Base-by-base conservation (phyloP, 1,140 invertebrate genomes). In the Apis cerana region DNA sequence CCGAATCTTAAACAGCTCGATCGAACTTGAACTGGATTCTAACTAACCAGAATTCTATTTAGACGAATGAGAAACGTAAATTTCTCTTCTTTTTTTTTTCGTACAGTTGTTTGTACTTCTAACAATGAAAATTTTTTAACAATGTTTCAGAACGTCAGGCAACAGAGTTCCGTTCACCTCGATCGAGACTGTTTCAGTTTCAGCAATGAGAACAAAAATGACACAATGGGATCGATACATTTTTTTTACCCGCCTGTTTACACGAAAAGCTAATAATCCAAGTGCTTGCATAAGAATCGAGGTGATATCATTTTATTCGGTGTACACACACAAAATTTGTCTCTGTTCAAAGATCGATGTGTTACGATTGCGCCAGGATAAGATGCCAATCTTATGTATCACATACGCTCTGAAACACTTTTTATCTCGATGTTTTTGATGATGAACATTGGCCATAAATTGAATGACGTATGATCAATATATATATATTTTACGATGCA, bases 401-500 rank as follows among this genome's bases (percentile, higher is more conserved):
- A 56, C 33, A 82, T 67, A 82, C 59, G 72, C 56, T 82, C 64
- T 67, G n/a, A 56, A n/a, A 54, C 21, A 43, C 33, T 43, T 61
- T 76, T 68, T 76, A 59, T 82, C 72, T 82, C 80, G 80, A 75
- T 82, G 80, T 76, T 82, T n/a, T 33, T 43, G 33, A 43, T 43
- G 23, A 33, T 56, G 56, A 76, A 59, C 72, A 76, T 76, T 76
- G 72, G 64, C 62, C 54, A 81, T 81, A 75, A 23, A 75, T 17
- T 81, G 80, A 75, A 81, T 81, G 71, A 48, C 15, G 71, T 82
- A 76, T 82, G 72, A 76, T 76, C 48, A 54, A 27, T 74, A 80
- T 80, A 27, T 74, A 80, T 80, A 19, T 61, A 74, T 76, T 82
- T 82, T 56, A 75, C 72, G 80, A 82, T 78, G 81, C 81, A 78